A percentile compares a stretch with the other conserved stretches of the same genome.
Evolutionary conservation across 2,888 invertebrate species (phyloP).

Genomic region (Cephus pygmeus): DNA sequence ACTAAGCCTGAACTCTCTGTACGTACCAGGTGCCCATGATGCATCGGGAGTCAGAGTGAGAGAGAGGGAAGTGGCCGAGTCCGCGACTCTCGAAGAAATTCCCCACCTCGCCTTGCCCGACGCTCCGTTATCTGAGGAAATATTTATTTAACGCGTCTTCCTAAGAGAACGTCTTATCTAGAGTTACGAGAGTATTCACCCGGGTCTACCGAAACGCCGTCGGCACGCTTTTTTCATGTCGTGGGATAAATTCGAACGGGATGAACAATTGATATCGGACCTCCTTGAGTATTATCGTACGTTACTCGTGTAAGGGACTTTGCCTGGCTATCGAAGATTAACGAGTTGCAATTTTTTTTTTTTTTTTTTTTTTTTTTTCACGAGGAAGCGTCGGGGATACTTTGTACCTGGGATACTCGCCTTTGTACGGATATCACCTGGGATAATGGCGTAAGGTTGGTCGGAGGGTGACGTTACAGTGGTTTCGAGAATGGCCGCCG

Average conservation of each 20-base stretch:
- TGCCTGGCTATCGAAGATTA: neutral
- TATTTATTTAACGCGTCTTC: slow-evolving; percentile 6
- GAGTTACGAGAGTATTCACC: slow-evolving; percentile 15
- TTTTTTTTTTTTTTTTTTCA: neutral
- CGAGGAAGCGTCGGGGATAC: neutral
- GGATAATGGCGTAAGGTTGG: neutral
- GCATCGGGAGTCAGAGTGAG: neutral
- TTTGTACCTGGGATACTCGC: neutral
- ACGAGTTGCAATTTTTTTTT: neutral
- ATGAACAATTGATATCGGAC: slow-evolving; percentile 1
- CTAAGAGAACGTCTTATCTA: slow-evolving; percentile 6
- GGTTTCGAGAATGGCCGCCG: neutral
- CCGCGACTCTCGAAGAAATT: neutral
- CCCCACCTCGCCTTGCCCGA: no score
- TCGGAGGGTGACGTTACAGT: neutral
- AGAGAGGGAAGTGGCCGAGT: neutral
- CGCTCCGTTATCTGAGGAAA: neutral
- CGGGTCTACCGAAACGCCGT: slow-evolving; percentile 10
- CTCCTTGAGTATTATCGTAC: neutral
- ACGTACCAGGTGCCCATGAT: neutral
- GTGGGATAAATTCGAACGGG: neutral
- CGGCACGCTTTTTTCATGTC: slow-evolving; percentile 1
- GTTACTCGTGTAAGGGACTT: neutral
- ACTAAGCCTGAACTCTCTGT: neutral
- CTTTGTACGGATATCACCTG: neutral